Evolutionary conservation across 2,797 vertebrate genomes (phyloP), one percentile per base, ranked within the genome.

Genomic region (Pangasius krempfi): DNA sequence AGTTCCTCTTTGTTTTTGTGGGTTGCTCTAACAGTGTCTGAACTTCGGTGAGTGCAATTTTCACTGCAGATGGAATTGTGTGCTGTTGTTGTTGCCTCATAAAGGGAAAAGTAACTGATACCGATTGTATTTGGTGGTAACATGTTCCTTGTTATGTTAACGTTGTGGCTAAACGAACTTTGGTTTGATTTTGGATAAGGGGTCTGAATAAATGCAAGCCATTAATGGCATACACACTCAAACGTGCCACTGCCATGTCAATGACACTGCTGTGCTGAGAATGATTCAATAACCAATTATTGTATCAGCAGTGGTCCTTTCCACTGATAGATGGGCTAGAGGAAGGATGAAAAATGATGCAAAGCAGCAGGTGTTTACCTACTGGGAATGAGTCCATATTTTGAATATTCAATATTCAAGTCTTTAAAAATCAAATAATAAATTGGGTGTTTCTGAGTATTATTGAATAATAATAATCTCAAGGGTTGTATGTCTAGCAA

Each of bases 221-320:
- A 70, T 37, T 70, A 37, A 37, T 20, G 33, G 33, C 40, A 76
- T 3, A 52, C 18, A 20, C 78, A 80, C 54, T 79, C 16, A 54
- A 30, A 30, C 9, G 18, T 79, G n/a, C 50, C 27, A 79, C 76
- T 54, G 50, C n/a, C 76, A 79, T 30, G n/a, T n/a, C 47, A 50
- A 5, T 58, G 5, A 76, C 44, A 52, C 25, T 14, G n/a, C 54
- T 80, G 52, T 37, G 30, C 30, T 37, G 30, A 25, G 78, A 80
- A 80, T 80, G 54, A 80, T 80, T 80, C 33, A 58, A 58, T 56
- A 58, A 37, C 52, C 30, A 80, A 37, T 80, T 22, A 80, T 20
- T 80, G 20, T 58, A 33, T 80, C 54, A 80, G 73, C 13, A 27
- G 73, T 76, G 30, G 52, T 40, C 18, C 22, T 33, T 58, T 78